These are phyloP conservation scores for Dinomys branickii DNA, from an alignment of 2,113 vertebrate genomes.

Conservation along the genomic window DNA sequence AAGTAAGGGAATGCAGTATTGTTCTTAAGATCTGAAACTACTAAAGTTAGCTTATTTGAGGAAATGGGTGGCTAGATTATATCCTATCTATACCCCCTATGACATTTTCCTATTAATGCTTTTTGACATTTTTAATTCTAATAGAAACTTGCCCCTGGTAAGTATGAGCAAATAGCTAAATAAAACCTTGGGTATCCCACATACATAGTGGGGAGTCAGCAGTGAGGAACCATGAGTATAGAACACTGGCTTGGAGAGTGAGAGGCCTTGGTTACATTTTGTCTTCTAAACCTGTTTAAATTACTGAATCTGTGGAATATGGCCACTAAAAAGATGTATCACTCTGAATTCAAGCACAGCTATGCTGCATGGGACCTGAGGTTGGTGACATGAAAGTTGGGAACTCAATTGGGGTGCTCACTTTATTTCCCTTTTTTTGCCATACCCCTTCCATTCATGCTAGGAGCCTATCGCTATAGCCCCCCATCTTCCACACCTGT, in stretches of 20 bases:
- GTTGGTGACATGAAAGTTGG: neutral
- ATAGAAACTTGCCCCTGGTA: neutral
- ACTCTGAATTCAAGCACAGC: neutral
- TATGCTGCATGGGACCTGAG: neutral
- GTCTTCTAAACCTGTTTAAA: neutral
- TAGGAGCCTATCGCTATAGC: neutral
- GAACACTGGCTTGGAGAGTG: neutral
- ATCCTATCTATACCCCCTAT: neutral
- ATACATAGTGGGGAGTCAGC: neutral
- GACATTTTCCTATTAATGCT: neutral
- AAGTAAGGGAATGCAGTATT: neutral
- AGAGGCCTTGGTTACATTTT: neutral
- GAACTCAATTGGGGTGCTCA: neutral
- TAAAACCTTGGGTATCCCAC: neutral
- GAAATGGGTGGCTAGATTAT: neutral
- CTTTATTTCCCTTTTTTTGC: neutral
- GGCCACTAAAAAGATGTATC: neutral
- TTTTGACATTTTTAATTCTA: conserved; percentile 5
- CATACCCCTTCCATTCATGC: rapidly evolving
- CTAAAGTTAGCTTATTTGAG: neutral
- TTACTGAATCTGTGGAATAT: neutral
- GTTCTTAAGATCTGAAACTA: neutral
- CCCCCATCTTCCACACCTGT: neutral
- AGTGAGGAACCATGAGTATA: rapidly evolving
- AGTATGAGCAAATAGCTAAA: neutral